Evolutionary conservation across 2,888 invertebrate genomes (phyloP).

Genomic region (Horisme vitalbata): DNA sequence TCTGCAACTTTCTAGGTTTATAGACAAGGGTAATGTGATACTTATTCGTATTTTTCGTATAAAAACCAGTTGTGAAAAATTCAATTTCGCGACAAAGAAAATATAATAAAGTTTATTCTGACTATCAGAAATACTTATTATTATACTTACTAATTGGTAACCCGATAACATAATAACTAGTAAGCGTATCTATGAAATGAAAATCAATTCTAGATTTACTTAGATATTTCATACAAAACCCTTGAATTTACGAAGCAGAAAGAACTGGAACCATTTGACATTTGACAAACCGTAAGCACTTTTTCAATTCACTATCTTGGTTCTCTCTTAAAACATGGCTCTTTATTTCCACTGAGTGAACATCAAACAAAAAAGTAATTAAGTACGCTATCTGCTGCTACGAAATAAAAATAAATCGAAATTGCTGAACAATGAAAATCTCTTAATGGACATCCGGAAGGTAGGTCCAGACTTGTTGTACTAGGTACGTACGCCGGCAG

Average conservation of each 20-base stretch:
- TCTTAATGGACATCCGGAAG: constrained; percentile 39
- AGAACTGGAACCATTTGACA: constrained; percentile 34
- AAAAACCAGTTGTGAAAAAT: constrained; percentile 1
- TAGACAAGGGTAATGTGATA: constrained; percentile 20
- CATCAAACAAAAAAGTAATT: constrained; percentile 68
- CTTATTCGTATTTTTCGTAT: constrained; percentile 10
- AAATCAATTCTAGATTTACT: not conserved
- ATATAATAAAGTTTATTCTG: no score
- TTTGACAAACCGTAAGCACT: constrained; percentile 42
- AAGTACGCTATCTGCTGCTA: constrained; percentile 51
- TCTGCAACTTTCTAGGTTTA: constrained; percentile 23
- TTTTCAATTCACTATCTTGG: constrained; percentile 46
- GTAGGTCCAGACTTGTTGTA: constrained; percentile 21
- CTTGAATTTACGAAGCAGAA: constrained; percentile 19
- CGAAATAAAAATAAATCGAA: constrained; percentile 52
- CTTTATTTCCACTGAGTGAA: constrained; percentile 44
- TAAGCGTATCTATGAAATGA: not conserved
- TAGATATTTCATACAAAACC: not conserved
- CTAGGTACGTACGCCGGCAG: constrained; percentile 5
- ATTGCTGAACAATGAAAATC: constrained; percentile 51
- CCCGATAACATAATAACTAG: not conserved
- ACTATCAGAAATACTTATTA: no score
- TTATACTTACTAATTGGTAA: no score
- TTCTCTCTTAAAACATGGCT: constrained; percentile 42
- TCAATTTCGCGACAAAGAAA: not conserved